Evolutionary conservation across 2,113 vertebrate genomes (phyloP).

Genomic region (Syngnathus typhle): DNA sequence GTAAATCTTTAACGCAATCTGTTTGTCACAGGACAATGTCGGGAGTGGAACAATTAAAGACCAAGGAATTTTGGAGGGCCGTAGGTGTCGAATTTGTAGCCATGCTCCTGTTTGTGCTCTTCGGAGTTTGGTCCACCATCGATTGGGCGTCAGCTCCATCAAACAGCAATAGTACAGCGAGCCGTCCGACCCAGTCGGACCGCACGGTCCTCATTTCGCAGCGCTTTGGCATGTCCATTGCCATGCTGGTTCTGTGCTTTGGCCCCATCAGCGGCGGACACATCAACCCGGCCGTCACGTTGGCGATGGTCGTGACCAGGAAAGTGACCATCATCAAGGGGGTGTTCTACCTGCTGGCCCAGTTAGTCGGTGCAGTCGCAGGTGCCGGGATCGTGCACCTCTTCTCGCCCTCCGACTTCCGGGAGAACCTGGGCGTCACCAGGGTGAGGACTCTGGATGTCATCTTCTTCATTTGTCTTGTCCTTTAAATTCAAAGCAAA

Average conservation of each 20-base stretch:
- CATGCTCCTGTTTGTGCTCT: conserved; percentile 88
- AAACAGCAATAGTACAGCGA: too few species aligned
- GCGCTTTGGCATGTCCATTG: conserved; percentile 93
- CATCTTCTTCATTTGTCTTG: neutral
- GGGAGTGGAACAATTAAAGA: conserved; percentile 94
- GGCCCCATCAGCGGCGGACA: conserved; percentile 94
- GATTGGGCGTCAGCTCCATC: conserved; percentile 70
- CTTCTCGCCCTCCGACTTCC: conserved; percentile 78
- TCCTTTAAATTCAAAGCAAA: neutral
- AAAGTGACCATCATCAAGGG: conserved; percentile 92
- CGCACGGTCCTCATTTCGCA: conserved; percentile 90
- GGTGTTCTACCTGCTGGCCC: conserved; percentile 84
- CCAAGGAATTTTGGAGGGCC: conserved; percentile 91
- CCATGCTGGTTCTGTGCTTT: conserved; percentile 95
- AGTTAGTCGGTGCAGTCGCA: conserved; percentile 85
- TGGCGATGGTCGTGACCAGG: conserved; percentile 85
- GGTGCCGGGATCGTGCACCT: conserved; percentile 86
- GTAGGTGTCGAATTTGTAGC: conserved; percentile 89
- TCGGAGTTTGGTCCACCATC: conserved; percentile 88
- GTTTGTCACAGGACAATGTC: conserved; percentile 82
- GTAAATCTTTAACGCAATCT: conserved; percentile 12
- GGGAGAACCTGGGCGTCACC: conserved; percentile 83
- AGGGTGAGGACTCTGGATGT: conserved; percentile 68
- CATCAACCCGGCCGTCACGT: conserved; percentile 90
- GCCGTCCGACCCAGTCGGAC: conserved; percentile 46